phyloP scores from a whole-genome alignment of 1,140 invertebrate genomes.

The Ips typographus region DNA sequence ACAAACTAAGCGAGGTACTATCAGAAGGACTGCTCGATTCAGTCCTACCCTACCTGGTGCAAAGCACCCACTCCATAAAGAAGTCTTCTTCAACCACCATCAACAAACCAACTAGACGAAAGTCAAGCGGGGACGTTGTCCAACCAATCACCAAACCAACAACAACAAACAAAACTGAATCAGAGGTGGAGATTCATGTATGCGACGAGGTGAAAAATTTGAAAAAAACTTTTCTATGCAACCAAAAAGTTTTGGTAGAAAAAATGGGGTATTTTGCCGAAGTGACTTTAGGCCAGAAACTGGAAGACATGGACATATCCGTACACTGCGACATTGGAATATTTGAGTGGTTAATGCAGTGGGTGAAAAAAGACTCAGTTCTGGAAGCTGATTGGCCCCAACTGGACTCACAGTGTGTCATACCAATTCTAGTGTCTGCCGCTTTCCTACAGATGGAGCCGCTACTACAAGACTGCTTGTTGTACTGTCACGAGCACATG shows the following conservation, averaged over 20 bases:
- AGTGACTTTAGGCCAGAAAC: slow-evolving; percentile 73
- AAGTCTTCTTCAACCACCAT: slow-evolving; percentile 13
- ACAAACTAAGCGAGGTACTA: slow-evolving; percentile 63
- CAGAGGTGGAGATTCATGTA: slow-evolving; percentile 82
- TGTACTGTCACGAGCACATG: slow-evolving; percentile 77
- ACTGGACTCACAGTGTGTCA: slow-evolving; percentile 80
- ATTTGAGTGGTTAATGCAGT: slow-evolving; percentile 96
- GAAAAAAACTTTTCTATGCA: slow-evolving; percentile 85
- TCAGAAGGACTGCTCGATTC: slow-evolving; percentile 79
- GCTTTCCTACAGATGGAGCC: slow-evolving; percentile 93
- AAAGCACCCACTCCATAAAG: slow-evolving; percentile 30
- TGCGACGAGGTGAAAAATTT: slow-evolving; percentile 84
- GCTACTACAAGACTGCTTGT: slow-evolving; percentile 77
- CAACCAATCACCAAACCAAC: slow-evolving; percentile 17
- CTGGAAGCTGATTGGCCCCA: slow-evolving; percentile 68
- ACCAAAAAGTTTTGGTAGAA: slow-evolving; percentile 77
- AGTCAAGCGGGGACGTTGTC: slow-evolving; percentile 31
- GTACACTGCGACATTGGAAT: slow-evolving; percentile 92
- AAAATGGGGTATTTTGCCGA: slow-evolving; percentile 96
- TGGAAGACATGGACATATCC: slow-evolving; percentile 96
- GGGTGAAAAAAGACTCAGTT: slow-evolving; percentile 77
- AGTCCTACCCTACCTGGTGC: slow-evolving; percentile 58
- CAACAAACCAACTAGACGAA: slow-evolving; percentile 15
- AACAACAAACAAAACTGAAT: slow-evolving; percentile 48
- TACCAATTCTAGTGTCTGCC: slow-evolving; percentile 90